Percentiles rank a stretch among this genome's conserved stretches.
phyloP scores from a whole-genome alignment of 2,888 invertebrate species.

The Brassicogethes aeneus region DNA sequence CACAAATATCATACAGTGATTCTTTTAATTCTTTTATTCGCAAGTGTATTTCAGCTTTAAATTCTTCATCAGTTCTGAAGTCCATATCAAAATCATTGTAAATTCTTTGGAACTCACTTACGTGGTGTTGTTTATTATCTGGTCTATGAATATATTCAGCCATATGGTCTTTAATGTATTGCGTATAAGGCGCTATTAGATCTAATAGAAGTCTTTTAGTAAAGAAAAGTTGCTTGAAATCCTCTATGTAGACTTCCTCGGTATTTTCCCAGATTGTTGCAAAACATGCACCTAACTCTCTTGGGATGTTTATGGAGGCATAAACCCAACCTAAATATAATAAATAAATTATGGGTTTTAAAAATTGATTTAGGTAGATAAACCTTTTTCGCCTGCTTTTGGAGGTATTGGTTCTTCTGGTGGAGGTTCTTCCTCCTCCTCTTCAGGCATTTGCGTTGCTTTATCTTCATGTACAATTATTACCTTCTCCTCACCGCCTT shows the following conservation, averaged over 20 bases:
- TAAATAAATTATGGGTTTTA: background rate
- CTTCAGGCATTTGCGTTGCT: slow-evolving; percentile 30
- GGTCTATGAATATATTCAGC: slow-evolving; percentile 46
- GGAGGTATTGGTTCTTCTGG: slow-evolving; percentile 13
- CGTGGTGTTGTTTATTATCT: slow-evolving; percentile 49
- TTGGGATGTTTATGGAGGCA: slow-evolving; percentile 29
- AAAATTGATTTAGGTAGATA: background rate
- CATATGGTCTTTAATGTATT: slow-evolving; percentile 48
- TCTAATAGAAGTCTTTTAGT: slow-evolving; percentile 48
- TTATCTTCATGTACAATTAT: slow-evolving; percentile 28
- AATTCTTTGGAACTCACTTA: slow-evolving; percentile 48
- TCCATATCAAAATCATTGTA: slow-evolving; percentile 54
- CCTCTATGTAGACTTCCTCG: slow-evolving; percentile 42
- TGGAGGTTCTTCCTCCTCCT: slow-evolving; percentile 20
- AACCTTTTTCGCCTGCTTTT: slow-evolving; percentile 27
- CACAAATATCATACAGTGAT: slow-evolving; percentile 48
- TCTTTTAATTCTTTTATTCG: slow-evolving; percentile 33
- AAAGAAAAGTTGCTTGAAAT: slow-evolving; percentile 49
- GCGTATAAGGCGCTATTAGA: slow-evolving; percentile 48
- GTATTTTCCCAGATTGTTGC: slow-evolving; percentile 40
- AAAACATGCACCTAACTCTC: slow-evolving; percentile 28
- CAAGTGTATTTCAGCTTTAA: slow-evolving; percentile 54
- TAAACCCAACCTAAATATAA: slow-evolving; percentile 33
- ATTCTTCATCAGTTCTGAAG: slow-evolving; percentile 46
- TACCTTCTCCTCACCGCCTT: slow-evolving; percentile 10